Evolutionary conservation across 2,888 invertebrate genomes (phyloP).

Genomic region (Cosmorhoe ocellata): DNA sequence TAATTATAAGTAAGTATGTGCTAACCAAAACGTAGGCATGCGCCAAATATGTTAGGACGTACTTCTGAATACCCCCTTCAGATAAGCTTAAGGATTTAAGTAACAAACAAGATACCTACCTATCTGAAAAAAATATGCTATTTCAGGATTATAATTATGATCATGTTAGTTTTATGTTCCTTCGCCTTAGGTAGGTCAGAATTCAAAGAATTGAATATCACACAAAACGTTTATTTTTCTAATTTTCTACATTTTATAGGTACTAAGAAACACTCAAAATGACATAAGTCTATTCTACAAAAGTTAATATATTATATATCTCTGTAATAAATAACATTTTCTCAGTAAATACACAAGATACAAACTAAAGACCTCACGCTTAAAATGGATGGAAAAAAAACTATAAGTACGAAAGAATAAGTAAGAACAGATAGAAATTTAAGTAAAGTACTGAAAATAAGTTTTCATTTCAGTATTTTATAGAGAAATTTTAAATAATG

Average conservation of each 20-base stretch:
- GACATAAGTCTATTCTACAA: constrained; percentile 53
- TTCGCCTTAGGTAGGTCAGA: too few species aligned
- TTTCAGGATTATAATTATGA: too few species aligned
- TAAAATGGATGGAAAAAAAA: constrained; percentile 24
- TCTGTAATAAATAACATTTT: constrained; percentile 43
- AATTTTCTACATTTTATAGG: constrained; percentile 44
- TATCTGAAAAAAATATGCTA: too few species aligned
- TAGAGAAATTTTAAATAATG: constrained; percentile 2
- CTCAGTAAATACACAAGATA: constrained; percentile 33
- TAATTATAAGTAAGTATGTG: too few species aligned
- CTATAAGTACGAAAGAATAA: constrained; percentile 25
- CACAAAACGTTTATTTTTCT: constrained; percentile 55
- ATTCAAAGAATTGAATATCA: constrained; percentile 30
- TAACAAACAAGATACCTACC: too few species aligned
- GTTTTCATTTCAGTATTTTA: neutral
- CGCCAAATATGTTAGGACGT: too few species aligned
- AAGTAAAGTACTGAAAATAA: constrained; percentile 14
- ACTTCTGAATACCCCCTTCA: too few species aligned
- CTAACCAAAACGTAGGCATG: too few species aligned
- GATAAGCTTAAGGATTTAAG: too few species aligned
- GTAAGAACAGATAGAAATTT: constrained; percentile 17
- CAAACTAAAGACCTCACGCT: constrained; percentile 27
- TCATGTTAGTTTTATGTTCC: too few species aligned
- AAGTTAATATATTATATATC: constrained; percentile 46
- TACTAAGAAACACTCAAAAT: constrained; percentile 46